Conservation (phyloP, 2,113 vertebrate genomes). For the Amphilophus citrinellus region DNA sequence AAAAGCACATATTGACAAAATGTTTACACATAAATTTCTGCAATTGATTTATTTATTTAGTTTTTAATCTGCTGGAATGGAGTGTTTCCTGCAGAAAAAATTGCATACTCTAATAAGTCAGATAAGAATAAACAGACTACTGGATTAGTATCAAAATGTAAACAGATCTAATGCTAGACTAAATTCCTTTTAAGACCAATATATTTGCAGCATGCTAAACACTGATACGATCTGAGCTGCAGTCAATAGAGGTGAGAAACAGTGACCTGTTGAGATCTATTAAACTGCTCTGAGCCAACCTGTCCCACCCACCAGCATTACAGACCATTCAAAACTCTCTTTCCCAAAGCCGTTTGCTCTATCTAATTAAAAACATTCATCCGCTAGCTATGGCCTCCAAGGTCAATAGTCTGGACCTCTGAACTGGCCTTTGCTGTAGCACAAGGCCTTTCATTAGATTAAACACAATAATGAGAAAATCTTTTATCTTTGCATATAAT, state of each 20-base stretch:
- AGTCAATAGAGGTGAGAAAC: constrained; percentile 45
- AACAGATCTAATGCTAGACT: not conserved
- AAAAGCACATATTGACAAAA: not conserved
- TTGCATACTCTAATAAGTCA: not conserved
- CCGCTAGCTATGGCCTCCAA: constrained; percentile 76
- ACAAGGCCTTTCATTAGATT: constrained; percentile 96
- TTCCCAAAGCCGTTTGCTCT: constrained; percentile 68
- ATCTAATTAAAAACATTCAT: constrained; percentile 93
- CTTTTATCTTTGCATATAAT: constrained; percentile 98
- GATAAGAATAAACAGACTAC: too few relatives aligned
- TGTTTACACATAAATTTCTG: not conserved
- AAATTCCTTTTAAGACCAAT: not conserved
- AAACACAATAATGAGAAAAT: constrained; percentile 99
- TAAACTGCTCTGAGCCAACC: constrained; percentile 34
- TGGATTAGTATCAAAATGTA: not conserved
- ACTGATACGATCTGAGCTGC: constrained; percentile 20
- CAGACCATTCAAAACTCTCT: constrained; percentile 30
- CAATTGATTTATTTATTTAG: not conserved
- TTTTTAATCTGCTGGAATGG: not conserved
- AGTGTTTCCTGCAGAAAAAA: not conserved
- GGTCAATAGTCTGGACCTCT: constrained; percentile 92
- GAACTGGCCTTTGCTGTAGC: constrained; percentile 90
- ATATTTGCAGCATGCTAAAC: constrained; percentile 27
- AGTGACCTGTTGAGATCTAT: constrained; percentile 49
- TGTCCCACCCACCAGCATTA: constrained; percentile 18